A percentile compares a stretch with the other conserved stretches of the same genome.
Evolutionary conservation across 2,113 vertebrate genomes (phyloP).

Genomic region (Synchiropus splendidus): DNA sequence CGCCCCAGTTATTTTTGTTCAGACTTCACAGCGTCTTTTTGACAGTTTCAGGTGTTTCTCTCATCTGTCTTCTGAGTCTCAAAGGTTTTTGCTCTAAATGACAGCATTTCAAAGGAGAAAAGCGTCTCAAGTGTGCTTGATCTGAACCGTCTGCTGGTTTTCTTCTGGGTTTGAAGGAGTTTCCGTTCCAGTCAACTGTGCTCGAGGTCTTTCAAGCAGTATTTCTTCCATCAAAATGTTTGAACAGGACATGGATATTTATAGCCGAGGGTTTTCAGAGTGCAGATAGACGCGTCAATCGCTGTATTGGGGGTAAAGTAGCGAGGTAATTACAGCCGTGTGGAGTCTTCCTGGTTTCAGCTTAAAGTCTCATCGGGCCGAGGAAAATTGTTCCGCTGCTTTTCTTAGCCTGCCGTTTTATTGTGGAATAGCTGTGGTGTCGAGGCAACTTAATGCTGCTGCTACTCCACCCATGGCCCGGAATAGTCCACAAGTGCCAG

Average conservation of each 20-base stretch:
- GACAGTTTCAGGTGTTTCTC: conserved; percentile 10
- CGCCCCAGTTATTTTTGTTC: conserved; percentile 14
- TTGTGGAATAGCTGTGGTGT: neutral
- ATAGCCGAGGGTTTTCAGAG: conserved; percentile 5
- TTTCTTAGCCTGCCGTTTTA: neutral
- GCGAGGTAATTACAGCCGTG: conserved; percentile 17
- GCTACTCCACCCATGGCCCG: no score
- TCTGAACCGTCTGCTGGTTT: conserved; percentile 16
- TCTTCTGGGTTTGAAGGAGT: conserved; percentile 10
- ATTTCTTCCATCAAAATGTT: conserved; percentile 13
- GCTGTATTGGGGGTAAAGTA: conserved; percentile 2
- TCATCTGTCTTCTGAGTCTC: neutral
- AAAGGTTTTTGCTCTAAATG: conserved; percentile 3
- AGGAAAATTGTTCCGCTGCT: conserved; percentile 1
- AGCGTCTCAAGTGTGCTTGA: conserved; percentile 8
- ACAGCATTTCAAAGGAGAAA: conserved; percentile 12
- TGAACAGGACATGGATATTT: conserved; percentile 11
- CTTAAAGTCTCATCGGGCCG: conserved; percentile 23
- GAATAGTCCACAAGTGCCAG: no score
- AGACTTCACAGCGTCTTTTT: neutral
- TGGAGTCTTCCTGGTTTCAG: conserved; percentile 9
- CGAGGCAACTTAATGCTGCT: conserved; percentile 2
- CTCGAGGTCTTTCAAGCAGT: conserved; percentile 25
- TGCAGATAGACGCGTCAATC: conserved; percentile 20
- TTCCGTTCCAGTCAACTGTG: conserved; percentile 21